These are phyloP conservation scores for Phrynocephalus versicolor DNA, from an alignment of 2,113 vertebrate species.

Conservation along the genomic window DNA sequence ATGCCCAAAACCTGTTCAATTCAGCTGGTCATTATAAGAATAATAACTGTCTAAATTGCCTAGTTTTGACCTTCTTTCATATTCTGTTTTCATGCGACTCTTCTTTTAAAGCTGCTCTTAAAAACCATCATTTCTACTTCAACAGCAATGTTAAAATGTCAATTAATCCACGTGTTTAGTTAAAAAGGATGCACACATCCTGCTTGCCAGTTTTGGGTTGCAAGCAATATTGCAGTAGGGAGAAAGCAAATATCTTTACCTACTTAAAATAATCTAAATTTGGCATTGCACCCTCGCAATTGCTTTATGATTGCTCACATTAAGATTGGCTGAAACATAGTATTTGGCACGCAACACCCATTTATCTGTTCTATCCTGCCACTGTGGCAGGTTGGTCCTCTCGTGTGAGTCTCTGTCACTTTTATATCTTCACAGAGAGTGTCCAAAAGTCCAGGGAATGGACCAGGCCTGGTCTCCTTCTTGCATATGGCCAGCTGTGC, in stretches of 20 bases:
- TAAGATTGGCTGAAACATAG: neutral
- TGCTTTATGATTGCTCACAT: neutral
- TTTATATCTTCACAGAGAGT: no score
- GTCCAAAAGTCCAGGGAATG: no score
- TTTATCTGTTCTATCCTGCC: neutral
- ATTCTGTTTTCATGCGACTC: neutral
- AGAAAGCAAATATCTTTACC: neutral
- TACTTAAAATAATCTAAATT: neutral
- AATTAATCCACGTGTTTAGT: neutral
- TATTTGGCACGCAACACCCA: neutral
- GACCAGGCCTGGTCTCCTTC: no score
- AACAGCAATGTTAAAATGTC: neutral
- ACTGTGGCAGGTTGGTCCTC: neutral
- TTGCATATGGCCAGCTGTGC: no score
- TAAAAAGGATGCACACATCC: neutral
- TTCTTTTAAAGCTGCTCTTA: neutral
- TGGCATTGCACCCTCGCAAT: neutral
- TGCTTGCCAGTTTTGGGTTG: neutral
- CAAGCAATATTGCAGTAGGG: neutral
- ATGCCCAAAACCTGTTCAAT: neutral
- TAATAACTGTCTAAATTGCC: neutral
- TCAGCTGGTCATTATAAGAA: neutral
- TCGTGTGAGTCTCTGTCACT: neutral
- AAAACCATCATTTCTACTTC: neutral
- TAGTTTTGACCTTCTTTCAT: neutral